Evolutionary conservation across 2,888 invertebrate species (phyloP), one percentile per base, ranked within the genome.

Genomic region (Cynaeus angustus): DNA sequence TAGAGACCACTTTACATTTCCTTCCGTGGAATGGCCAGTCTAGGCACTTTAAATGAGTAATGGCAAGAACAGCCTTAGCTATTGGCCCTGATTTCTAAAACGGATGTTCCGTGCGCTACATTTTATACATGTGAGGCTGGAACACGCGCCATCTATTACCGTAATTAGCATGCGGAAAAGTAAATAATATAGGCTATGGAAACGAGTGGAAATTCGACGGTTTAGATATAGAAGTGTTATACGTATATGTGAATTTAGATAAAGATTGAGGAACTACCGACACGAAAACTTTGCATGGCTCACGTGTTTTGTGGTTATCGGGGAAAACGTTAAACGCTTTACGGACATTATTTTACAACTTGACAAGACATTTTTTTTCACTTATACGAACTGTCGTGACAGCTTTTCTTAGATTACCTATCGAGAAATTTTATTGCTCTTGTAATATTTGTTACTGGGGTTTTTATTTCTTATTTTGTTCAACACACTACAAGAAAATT

Each of bases 1-100:
- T 74, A 79, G 77, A 74, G 80, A 80, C 84, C 84, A 84, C 83
- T 84, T 84, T 85, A 84, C 84, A 82, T 85, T 85, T 85, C 84
- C 84, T 85, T 85, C 84, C 84, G 77, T 74, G 72, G 72, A 53
- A 7, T 45, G 14, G 62, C 48, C 62, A 68, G 69, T 69, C 66
- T 58, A 55, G 66, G 68, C 75, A 72, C 76, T 75, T 73, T 71
- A 81, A 82, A 82, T 84, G 84, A 84, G 78, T 83, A 81, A 84
- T 82, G 80, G 79, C 75, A 79, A 80, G 78, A 64, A 53, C 48
- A 52, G 53, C 46, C 50, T 41, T 66, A 37, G 64, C 41, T 46
- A 82, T 81, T 79, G 82, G 80, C 77, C 21, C 81, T 83, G 76
- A 82, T 83, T 83, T 80, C 76, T 83, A 83, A 83, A 83, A 83